Percentiles rank a stretch among this genome's conserved stretches.
Evolutionary conservation across 2,888 invertebrate species (phyloP).

Genomic region (Hypercompe scribonia): DNA sequence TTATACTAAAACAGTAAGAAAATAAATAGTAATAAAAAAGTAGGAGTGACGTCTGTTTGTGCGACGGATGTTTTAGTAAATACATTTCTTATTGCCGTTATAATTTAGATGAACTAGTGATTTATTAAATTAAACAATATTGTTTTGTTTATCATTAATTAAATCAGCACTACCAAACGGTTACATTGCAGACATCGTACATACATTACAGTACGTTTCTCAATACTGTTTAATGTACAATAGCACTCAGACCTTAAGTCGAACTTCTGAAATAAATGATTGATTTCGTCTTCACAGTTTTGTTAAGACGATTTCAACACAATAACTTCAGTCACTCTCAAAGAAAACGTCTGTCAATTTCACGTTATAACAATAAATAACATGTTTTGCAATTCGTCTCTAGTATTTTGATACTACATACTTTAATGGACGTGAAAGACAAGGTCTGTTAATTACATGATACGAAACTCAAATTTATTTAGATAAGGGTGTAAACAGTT

Average conservation of each 20-base stretch:
- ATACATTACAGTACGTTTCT: neutral
- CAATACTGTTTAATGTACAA: neutral
- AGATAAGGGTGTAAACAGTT: neutral
- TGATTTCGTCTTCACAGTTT: constrained; percentile 13
- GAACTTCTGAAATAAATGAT: constrained; percentile 4
- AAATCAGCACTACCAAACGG: neutral
- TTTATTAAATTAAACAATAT: neutral
- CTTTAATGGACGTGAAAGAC: constrained; percentile 3
- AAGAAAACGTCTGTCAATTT: neutral
- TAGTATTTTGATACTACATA: neutral
- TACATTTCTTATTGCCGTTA: neutral
- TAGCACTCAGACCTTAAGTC: neutral
- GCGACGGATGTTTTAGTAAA: neutral
- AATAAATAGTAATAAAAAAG: constrained; percentile 1
- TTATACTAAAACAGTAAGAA: neutral
- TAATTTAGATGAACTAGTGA: neutral
- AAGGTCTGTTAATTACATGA: neutral
- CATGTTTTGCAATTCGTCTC: neutral
- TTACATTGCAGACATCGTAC: neutral
- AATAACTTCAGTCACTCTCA: neutral
- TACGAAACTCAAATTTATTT: neutral
- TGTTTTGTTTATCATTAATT: neutral
- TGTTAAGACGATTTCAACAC: constrained; percentile 7
- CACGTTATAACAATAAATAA: neutral
- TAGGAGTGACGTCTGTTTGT: neutral